Base-by-base conservation (phyloP, 2,113 vertebrate species). In the Machaerirhynchus nigripectus region DNA sequence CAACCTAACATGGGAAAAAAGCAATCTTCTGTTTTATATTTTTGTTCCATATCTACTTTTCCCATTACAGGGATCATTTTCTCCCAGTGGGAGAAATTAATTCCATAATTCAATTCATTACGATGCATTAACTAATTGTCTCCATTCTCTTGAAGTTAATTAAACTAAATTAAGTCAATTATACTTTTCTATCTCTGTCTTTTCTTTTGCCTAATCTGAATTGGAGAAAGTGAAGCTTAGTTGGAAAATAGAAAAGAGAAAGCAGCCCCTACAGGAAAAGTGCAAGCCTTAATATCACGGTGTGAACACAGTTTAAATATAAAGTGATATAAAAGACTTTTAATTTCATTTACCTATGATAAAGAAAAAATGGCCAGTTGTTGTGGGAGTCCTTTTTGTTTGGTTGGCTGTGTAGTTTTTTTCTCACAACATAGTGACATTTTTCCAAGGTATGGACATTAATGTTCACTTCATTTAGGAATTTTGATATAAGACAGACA, bases 151-250 rank as follows among this genome's bases (percentile, higher is more conserved):
- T 96, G 60, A 44, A 97, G 83, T 95, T 96, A 97, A 97, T 97
- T 97, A 97, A 97, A 89, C 47, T 69, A 97, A 97, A 97, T 97
- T 93, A 97, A 96, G 90, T 88, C 86, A 97, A 93, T 97, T 93
- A 89, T 73, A 91, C 27, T 93, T 96, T 96, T 93, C 74, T 81
- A 70, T 90, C 78, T 89, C 75, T 91, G 57, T 78, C 50, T 86
- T 94, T 90, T 93, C 44, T 95, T 94, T 91, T 94, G 46, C 52
- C 24, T 90, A 78, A 94, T 93, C 60, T 96, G 87, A 97, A 90
- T 42, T 65, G 31, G 44, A 89, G 89, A 88, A 89, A 87, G 71
- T 47, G 56, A 96, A 84, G 10, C 35, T 83, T 71, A 88, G 42
- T 28, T 74, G 21, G 28, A 63, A 92, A 96, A 80, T 15, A 49